Evolutionary conservation across 2,888 invertebrate species (phyloP).

Genomic region (Corbicula japonica): DNA sequence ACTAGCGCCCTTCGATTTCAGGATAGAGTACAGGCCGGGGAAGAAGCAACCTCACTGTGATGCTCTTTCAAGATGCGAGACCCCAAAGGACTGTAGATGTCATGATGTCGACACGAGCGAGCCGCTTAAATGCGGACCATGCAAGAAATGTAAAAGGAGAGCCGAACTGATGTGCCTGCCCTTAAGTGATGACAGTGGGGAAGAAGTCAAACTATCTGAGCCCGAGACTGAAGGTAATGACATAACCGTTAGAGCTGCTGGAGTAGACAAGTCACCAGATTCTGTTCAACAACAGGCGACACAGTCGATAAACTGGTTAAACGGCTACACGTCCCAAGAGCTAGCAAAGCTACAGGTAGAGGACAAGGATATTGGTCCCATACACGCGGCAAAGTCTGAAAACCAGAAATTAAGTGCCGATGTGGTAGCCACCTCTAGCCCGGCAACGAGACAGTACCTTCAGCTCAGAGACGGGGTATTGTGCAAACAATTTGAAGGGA

Average conservation of each 20-base stretch:
- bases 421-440: not conserved
- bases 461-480: not conserved
- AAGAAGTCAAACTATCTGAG: too few relatives aligned
- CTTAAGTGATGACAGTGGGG: too few relatives aligned
- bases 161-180: slow-evolving; percentile 1
- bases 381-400: not conserved
- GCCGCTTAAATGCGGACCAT: slow-evolving; percentile 37
- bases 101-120: slow-evolving; percentile 26
- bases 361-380: not conserved
- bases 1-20: slow-evolving; percentile 27
- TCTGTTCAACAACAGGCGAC: too few relatives aligned
- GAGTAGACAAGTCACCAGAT: too few relatives aligned
- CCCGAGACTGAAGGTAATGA: too few relatives aligned
- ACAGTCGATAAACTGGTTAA: too few relatives aligned
- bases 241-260: too few relatives aligned
- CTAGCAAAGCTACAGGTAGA: not conserved
- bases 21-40: slow-evolving; percentile 28
- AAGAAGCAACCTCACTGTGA: slow-evolving; percentile 12
- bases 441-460: not conserved
- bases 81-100: slow-evolving; percentile 33
- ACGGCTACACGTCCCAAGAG: not conserved
- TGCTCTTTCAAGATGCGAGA: slow-evolving; percentile 33
- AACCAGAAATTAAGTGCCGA: not conserved
- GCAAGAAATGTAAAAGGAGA: slow-evolving; percentile 29
- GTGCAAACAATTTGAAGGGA: not conserved